Percentiles rank a stretch among this genome's conserved stretches.
Conservation (phyloP, 2,113 vertebrate species). For the Aythya baeri region DNA sequence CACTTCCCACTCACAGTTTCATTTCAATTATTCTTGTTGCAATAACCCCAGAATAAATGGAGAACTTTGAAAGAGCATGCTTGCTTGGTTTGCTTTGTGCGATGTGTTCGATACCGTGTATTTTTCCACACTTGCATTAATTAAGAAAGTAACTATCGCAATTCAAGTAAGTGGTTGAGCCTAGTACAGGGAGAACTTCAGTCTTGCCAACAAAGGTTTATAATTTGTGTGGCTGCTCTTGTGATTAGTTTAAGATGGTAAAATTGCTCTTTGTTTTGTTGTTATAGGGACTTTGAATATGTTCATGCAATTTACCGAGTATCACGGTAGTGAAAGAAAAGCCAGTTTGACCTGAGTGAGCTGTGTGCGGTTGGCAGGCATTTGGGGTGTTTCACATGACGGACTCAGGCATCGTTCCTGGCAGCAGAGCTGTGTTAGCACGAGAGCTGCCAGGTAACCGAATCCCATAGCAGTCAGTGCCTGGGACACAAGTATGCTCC, state of each 20-base stretch:
- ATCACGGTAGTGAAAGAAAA: not conserved
- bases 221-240: not conserved
- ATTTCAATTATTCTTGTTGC: not conserved
- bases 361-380: not conserved
- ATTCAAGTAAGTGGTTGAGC: not conserved
- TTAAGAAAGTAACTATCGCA: not conserved
- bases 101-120: not conserved
- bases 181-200: not conserved
- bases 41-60: not conserved
- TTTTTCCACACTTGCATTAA: not conserved
- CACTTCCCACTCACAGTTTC: not conserved
- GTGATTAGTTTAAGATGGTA: not conserved
- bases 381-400: not conserved
- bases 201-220: not conserved
- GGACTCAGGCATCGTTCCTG: not conserved
- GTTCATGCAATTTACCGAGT: not conserved
- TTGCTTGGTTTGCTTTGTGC: not conserved
- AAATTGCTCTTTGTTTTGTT: not conserved
- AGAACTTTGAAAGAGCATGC: not conserved
- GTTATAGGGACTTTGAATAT: not conserved
- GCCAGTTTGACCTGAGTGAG: not conserved
- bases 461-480: not conserved
- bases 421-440: not conserved
- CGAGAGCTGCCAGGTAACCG: not conserved
- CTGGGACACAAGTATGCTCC: not conserved